Base-by-base conservation (phyloP, 2,113 vertebrate genomes). In the Bambusicola thoracicus region DNA sequence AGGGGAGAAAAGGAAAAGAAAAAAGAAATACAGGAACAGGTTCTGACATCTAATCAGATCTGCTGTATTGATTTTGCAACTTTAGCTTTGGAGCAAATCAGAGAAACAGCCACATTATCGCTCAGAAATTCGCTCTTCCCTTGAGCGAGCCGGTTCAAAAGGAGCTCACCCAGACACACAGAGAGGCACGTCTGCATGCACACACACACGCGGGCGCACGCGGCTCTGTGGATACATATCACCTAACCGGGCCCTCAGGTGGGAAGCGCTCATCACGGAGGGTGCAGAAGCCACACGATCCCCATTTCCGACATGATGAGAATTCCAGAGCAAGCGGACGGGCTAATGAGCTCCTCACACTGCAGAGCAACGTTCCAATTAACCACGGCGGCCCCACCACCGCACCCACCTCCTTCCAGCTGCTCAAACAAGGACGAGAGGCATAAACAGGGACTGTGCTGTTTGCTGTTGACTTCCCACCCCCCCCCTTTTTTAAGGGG, bases 21-120 rank as follows among this genome's bases (percentile, higher is more conserved):
- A 82, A 89, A 32, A 85, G 67, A 92, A 96, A 79, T 89, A 80
- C 75, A 95, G 76, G 91, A 96, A 95, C 92, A 93, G 90, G 61
- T 93, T 96, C 91, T 96, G 94, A 96, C 95, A 97, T 95, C 94
- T 96, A 94, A 97, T 96, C 95, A 96, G 92, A 96, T 95, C 85
- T 53, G 77, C 90, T 12, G 91, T 93, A 97, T 96, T 91, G 97
- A 97, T 97, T 97, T 92, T 76, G 86, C 89, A 89, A 75, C 84
- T 94, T 90, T 30, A 91, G 79, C 92, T 97, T 81, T 58, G 69
- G 90, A 96, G 93, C 85, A 75, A 96, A 95, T 82, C 86, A 81
- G 82, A 89, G 89, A 16, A 96, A 49, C 90, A 55, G 87, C 44
- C 90, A 20, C 83, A 76, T 85, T 91, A 67, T 82, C 88, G 77